Percentiles rank a stretch among this genome's conserved stretches.
Evolutionary conservation across 2,113 vertebrate genomes (phyloP).

Genomic region (Chloropsis hardwickii): DNA sequence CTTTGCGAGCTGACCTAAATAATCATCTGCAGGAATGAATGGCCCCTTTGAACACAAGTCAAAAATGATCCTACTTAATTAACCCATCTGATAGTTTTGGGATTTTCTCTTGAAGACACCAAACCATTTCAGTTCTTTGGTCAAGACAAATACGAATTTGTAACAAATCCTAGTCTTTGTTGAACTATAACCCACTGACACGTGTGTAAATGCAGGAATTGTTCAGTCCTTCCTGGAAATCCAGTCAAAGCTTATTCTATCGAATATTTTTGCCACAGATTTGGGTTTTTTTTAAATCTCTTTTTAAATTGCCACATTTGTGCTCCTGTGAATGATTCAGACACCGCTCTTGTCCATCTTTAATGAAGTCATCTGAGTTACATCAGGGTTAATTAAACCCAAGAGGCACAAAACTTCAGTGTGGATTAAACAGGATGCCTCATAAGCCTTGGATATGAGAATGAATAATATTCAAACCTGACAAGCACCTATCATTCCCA

Average conservation of each 20-base stretch:
- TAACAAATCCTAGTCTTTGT: background rate
- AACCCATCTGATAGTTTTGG: background rate
- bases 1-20: background rate
- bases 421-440: background rate
- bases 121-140: background rate
- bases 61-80: background rate
- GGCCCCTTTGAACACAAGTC: background rate
- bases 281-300: fast-evolving
- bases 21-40: background rate
- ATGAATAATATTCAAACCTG: background rate
- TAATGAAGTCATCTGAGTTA: background rate
- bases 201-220: background rate
- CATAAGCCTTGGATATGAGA: background rate
- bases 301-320: background rate
- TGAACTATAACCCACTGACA: background rate
- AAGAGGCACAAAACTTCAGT: background rate
- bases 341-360: background rate
- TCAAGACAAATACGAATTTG: background rate
- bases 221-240: background rate
- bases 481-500: background rate
- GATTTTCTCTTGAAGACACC: background rate
- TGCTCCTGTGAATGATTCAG: background rate
- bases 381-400: background rate
- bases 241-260: background rate
- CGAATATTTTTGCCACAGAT: background rate